Evolutionary conservation across 2,797 vertebrate species (phyloP), one percentile per base, ranked within the genome.

Genomic region (Neostethus bicornis): DNA sequence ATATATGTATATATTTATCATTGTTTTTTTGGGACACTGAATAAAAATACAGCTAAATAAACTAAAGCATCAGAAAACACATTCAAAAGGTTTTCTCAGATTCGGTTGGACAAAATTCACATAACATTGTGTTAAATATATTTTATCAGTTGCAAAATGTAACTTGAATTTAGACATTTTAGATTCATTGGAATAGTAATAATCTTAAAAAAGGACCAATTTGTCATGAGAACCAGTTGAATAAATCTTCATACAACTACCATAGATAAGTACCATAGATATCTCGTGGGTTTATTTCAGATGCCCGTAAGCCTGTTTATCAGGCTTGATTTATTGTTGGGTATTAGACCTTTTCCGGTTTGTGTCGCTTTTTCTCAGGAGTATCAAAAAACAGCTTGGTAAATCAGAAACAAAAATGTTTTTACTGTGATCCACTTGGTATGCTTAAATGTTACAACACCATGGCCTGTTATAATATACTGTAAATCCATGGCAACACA

Each of bases 401-500:
- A 3, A 9, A 19, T 19, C 35, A 19, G 3, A 38, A 37, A 17
- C 37, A 3, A 17, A 17, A 16, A 37, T 19, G 4, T 38, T 19
- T 19, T 19, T 1, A 38, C 17, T 17, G 35, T 10, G 4, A 38
- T 35, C 14, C 32, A 35, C 32, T n/a, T 13, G 6, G 5, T 17
- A 17, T 17, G 6, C 35, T 17, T n/a, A 37, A 17, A 37, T 17
- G 35, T 37, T 37, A 16, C 31, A 13, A 14, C 31, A 32, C 4
- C 6, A 26, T 7, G 25, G 26, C 11, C 29, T 31, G 31, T 32
- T 14, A 12, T 11, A 4, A 4, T 12, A n/a, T n/a, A 14, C 21
- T 37, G 32, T 61, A n/a, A 28, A 55, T 63, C 17, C 6, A 24
- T 23, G 38, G 7, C 35, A 35, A 17, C 35, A 4, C 4, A 21